phyloP scores from a whole-genome alignment of 2,113 vertebrate genomes.

The Peromyscus californicus region DNA sequence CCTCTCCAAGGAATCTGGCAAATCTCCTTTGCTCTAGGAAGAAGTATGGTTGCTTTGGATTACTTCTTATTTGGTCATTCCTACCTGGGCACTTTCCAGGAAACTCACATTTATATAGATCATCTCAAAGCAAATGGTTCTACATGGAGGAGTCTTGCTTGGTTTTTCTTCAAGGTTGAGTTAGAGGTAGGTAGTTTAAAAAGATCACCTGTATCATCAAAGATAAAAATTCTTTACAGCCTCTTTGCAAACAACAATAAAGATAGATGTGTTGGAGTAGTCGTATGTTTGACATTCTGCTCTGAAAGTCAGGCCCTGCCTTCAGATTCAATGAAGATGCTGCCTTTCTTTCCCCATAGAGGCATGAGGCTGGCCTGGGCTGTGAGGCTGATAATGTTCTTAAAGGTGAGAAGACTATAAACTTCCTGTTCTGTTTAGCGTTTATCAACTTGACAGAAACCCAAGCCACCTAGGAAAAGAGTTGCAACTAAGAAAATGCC shows the following conservation, averaged over 20 bases:
- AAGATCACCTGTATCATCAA: background rate
- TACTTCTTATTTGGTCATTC: background rate
- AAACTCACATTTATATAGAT: background rate
- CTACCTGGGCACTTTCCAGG: background rate
- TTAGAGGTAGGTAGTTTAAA: background rate
- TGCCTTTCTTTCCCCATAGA: background rate
- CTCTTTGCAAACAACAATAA: background rate
- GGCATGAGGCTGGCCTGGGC: background rate
- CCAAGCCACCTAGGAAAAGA: background rate
- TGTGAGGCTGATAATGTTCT: background rate
- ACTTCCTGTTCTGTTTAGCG: background rate
- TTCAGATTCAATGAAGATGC: background rate
- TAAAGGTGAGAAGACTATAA: conserved; percentile 11
- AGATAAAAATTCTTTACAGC: background rate
- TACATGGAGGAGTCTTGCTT: background rate
- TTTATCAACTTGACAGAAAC: background rate
- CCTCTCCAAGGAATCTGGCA: background rate
- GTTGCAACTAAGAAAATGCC: background rate
- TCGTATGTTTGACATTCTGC: background rate
- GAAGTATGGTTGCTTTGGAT: background rate
- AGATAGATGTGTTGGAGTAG: background rate
- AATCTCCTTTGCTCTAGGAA: background rate
- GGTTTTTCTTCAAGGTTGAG: background rate
- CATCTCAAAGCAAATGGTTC: background rate
- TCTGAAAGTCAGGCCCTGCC: background rate